Base-by-base conservation (phyloP, 1,140 invertebrate genomes). In the Leguminivora glycinivorella region DNA sequence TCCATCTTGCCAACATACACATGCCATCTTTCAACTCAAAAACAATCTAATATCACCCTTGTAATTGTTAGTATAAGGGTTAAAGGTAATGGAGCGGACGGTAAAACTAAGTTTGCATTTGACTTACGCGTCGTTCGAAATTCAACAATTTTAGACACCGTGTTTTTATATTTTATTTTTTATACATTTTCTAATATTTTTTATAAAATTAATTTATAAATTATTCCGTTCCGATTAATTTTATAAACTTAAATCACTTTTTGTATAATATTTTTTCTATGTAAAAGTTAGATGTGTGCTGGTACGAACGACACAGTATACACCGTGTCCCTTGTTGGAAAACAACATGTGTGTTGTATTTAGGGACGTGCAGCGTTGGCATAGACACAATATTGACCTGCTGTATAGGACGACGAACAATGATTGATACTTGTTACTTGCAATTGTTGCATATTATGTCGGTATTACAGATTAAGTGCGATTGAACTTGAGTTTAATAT, bases 321-420 rank as follows among this genome's bases (percentile, higher is more conserved):
- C 58, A 63, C 58, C 14, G 58, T 63, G 58, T 34, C 0, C 6
- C 7, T 63, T 19, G 56, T 29, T 63, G 25, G 58, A 17, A 63
- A 63, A 6, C 4, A 1, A 1, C 12, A n/a, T 4, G 22, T 26
- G 26, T 17, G 25, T 31, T 29, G 58, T 63, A 34, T 34, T 52
- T 69, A 31, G 40, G 40, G 24, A 19, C 68, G 24, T 69, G 68
- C 68, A 69, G 43, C 47, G 68, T 69, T 69, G 68, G 68, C 40
- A 69, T 69, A 69, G 68, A 69, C 68, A 69, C 68, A 69, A 69
- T 69, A 69, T 69, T 69, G 68, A 69, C 68, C 68, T 69, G 67
- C 67, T 26, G 43, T 69, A 10, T 69, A 69, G n/a, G 19, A 17
- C 17, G 68, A 69, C 26, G 0, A 14, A 5, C 40, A 10, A 5